phyloP scores from a whole-genome alignment of 2,797 vertebrate genomes.

The Epinephelus coioides region DNA sequence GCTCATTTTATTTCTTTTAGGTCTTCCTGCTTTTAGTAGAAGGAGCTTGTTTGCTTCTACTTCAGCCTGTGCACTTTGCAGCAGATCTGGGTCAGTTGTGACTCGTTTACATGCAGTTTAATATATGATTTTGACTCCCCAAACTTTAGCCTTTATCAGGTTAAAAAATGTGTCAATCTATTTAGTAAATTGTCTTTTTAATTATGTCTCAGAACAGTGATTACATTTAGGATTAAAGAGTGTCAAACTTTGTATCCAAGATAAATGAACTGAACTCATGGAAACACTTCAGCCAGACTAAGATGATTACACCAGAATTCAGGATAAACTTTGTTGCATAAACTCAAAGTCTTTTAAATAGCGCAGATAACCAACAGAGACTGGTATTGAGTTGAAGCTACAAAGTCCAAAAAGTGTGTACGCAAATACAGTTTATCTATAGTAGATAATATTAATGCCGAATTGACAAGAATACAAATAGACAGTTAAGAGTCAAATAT shows the following conservation, averaged over 20 bases:
- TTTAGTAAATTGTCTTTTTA: neutral
- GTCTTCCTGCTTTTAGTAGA: slow-evolving; percentile 64
- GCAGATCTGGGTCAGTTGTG: slow-evolving; percentile 31
- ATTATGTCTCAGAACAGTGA: neutral
- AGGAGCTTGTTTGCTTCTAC: slow-evolving; percentile 27
- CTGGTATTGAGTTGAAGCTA: too few species aligned
- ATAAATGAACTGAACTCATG: slow-evolving; percentile 38
- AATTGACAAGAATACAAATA: too few species aligned
- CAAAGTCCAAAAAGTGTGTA: too few species aligned
- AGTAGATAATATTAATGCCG: too few species aligned
- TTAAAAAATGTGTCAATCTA: neutral
- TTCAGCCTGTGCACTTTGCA: slow-evolving; percentile 63
- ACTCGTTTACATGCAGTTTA: slow-evolving; percentile 36
- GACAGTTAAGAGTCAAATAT: too few species aligned
- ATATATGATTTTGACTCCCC: neutral
- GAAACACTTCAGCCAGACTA: neutral
- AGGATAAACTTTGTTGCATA: neutral
- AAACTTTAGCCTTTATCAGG: neutral
- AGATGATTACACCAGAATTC: neutral
- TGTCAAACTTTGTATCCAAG: neutral
- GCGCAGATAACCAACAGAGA: too few species aligned
- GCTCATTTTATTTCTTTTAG: slow-evolving; percentile 7
- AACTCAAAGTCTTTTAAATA: too few species aligned
- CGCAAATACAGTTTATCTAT: too few species aligned
- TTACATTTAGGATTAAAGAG: neutral